Base-by-base conservation (phyloP, 2,888 invertebrate species). In the Aporophyla nigra region DNA sequence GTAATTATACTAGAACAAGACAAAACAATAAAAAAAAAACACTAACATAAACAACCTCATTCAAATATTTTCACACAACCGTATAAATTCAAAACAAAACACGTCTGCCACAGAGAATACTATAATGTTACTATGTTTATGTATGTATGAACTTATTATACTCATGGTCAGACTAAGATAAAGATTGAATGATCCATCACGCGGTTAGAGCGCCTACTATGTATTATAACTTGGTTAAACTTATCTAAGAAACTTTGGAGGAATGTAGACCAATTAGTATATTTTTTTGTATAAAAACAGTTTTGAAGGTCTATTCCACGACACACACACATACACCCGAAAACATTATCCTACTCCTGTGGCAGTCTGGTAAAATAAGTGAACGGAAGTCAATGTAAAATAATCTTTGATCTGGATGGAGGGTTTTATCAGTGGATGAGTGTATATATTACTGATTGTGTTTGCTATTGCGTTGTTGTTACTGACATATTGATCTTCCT, bases 111-210 rank as follows among this genome's bases (percentile, higher is more conserved):
- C 53, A 74, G 9, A 75, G 58, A 68, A 58, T 67, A 59, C 21
- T 4, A 19, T 59, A 61, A 73, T 43, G 16, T 40, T 6, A 61
- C 58, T 40, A 19, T 61, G 27, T 33, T 67, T 51, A 24, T 78
- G 63, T 49, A 66, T 27, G 9, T 63, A 59, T 54, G 33, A 53
- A 63, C 51, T 71, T 53, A 71, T 65, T 74, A 74, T 54, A 33
- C 24, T 80, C 83, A 83, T 56, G 83, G 83, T 56, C 84, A 74
- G 16, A 46, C 6, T 46, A 33, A 82, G 70, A 75, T 75, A 78
- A 76, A 78, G 24, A 21, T 59, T 46, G 67, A 62, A 53, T 63
- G 59, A 63, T 83, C 27, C 49, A 67, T 83, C 84, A 80, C 73
- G 61, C 54, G 70, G n/a, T 67, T 5, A 19, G 6, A 40, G 51